Evolutionary conservation across 2,797 vertebrate species (phyloP).

Genomic region (Melanotaenia trifasciata): DNA sequence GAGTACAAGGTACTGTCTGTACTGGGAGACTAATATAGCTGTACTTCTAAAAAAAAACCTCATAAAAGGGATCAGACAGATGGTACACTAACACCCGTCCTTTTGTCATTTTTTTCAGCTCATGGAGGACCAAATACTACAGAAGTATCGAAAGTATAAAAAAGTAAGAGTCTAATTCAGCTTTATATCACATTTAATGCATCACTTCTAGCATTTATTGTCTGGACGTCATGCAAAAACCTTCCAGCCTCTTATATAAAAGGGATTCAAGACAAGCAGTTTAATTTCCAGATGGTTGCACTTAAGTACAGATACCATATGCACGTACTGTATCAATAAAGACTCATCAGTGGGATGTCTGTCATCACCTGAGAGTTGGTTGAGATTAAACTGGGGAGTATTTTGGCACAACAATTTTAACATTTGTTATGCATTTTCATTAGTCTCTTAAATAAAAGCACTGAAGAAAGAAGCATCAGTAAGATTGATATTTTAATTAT

Average conservation of each 20-base stretch:
- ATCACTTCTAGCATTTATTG: background rate
- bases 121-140: constrained; percentile 88
- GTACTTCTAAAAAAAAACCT: constrained; percentile 16
- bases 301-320: too few species aligned
- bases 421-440: too few species aligned
- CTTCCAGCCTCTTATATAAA: background rate
- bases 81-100: constrained; percentile 37
- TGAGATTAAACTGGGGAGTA: too few species aligned
- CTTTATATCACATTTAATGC: background rate
- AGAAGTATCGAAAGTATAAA: constrained; percentile 88
- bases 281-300: background rate
- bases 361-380: too few species aligned
- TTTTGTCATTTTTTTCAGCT: constrained; percentile 76
- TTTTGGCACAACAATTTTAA: too few species aligned
- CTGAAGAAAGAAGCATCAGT: background rate
- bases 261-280: background rate
- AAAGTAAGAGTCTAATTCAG: constrained; percentile 80
- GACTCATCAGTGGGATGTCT: too few species aligned
- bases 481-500: background rate
- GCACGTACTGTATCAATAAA: background rate
- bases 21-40: constrained; percentile 6
- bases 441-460: too few species aligned
- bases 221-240: background rate
- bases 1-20: constrained; percentile 84
- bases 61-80: constrained; percentile 1